Base-by-base conservation (phyloP, 1,140 invertebrate genomes). In the Liolophura sinensis region DNA sequence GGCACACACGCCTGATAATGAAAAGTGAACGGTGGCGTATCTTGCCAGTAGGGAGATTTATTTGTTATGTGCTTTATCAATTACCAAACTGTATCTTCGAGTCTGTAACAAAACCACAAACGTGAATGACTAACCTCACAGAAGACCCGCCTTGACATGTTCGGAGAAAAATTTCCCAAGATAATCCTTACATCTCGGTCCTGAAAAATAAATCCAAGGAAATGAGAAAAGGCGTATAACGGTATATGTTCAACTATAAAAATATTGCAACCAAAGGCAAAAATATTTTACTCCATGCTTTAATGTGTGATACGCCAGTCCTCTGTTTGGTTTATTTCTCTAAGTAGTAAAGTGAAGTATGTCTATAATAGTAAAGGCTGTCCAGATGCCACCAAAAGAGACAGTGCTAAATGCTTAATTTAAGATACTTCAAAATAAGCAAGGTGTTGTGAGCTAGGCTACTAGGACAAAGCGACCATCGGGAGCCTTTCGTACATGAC, bases 151-250 rank as follows among this genome's bases (percentile, higher is more conserved):
- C 94, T 87, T 0, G 96, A 96, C 92, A 95, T 96, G 46, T 90
- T 89, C 81, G 97, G 94, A 84, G 97, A 94, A 82, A 99, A 98
- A 85, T 98, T 98, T 11, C 95, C 96, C 65, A 98, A 85, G 73
- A 99, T 97, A 55, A 99, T 96, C 58, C 97, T 88, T 9, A 96
- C 92, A 79, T 98, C 96, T 78, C 96, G 95, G 68, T 72, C 63
- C 79, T 82, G 64, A n/a, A 59, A 63, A 61, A 61, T 60, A 16
- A 64, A 64, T 54, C 11, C 58, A 52, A 62, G 46, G 16, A 72
- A 31, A 64, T 31, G 46, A 24, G 12, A 57, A 24, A 16, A 57
- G 55, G 14, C 14, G 15, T 16, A 59, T 59, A 59, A n/a, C n/a
- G 22, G 27, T 59, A 25, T 59, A 59, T 25, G 31, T 24, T 22